These are phyloP conservation scores for Lanistes nyassanus DNA, from an alignment of 1,140 invertebrate species.

Conservation along the genomic window DNA sequence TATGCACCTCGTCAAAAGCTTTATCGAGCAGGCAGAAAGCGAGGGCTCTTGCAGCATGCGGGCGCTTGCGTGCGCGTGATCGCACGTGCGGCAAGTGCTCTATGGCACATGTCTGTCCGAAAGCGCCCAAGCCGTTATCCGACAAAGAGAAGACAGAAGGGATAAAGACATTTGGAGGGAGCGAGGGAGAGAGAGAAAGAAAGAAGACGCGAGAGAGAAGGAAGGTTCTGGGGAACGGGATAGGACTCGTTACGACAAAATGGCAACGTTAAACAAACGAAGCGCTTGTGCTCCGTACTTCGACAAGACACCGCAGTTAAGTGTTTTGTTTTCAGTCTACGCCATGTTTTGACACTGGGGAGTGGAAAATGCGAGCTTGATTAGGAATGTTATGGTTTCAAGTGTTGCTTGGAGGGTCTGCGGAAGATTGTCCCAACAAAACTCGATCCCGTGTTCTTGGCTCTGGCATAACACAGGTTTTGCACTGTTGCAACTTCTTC, in stretches of 20 bases:
- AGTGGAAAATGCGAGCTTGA: constrained; percentile 15
- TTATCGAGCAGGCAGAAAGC: no score
- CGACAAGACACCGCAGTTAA: background rate
- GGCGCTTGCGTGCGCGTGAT: no score
- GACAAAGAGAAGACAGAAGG: background rate
- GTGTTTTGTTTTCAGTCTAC: background rate
- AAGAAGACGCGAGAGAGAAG: background rate
- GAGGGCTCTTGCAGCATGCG: constrained; percentile 1
- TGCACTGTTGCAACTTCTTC: background rate
- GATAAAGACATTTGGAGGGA: background rate
- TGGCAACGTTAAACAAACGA: background rate
- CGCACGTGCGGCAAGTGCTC: no score
- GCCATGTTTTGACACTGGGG: constrained; percentile 14
- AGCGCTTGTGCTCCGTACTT: background rate
- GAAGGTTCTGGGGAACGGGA: background rate
- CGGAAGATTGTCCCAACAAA: constrained; percentile 10
- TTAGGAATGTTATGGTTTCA: constrained; percentile 25
- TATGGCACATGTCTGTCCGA: no score
- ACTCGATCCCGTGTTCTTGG: background rate
- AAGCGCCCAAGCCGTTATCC: background rate
- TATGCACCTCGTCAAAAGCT: no score
- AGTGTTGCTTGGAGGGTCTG: background rate
- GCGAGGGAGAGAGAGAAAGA: background rate
- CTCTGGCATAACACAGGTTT: background rate
- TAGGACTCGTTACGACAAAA: background rate